These are phyloP conservation scores for Pangasius mekongensis DNA, from an alignment of 2,797 vertebrate species.

Conservation along the genomic window DNA sequence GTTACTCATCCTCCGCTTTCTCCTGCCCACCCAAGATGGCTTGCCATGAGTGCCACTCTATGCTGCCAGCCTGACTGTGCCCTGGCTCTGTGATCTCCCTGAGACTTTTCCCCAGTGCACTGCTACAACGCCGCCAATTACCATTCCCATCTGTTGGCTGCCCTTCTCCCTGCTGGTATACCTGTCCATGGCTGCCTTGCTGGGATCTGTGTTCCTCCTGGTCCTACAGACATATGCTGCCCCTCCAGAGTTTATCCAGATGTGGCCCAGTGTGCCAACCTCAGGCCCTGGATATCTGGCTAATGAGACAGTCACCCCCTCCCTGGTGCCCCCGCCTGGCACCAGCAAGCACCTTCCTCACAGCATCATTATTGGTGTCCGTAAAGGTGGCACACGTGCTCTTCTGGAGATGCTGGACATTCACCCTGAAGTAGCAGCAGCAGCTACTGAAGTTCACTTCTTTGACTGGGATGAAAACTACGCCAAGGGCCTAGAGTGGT, in stretches of 20 bases:
- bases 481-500: conserved; percentile 90
- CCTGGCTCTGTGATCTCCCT: conserved; percentile 47
- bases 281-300: conserved; percentile 59
- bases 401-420: conserved; percentile 93
- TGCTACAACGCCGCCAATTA: conserved; percentile 37
- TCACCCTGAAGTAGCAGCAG: conserved; percentile 89
- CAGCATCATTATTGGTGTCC: conserved; percentile 91
- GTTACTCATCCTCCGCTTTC: conserved; percentile 67
- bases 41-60: conserved; percentile 65
- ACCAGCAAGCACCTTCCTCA: conserved; percentile 84
- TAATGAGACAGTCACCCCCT: conserved; percentile 75
- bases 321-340: conserved; percentile 81
- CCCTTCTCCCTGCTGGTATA: conserved; percentile 40
- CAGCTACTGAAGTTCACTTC: conserved; percentile 93
- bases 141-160: conserved; percentile 38
- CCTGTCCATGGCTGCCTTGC: conserved; percentile 82
- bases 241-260: conserved; percentile 69
- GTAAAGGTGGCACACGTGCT: conserved; percentile 90
- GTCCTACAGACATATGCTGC: conserved; percentile 78
- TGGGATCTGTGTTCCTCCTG: conserved; percentile 82
- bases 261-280: conserved; percentile 67
- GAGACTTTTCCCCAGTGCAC: conserved; percentile 35
- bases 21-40: conserved; percentile 63
- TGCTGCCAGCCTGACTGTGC: conserved; percentile 51
- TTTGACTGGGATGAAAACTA: conserved; percentile 97